phyloP scores from a whole-genome alignment of 2,797 vertebrate species.

The Oreochromis mossambicus region DNA sequence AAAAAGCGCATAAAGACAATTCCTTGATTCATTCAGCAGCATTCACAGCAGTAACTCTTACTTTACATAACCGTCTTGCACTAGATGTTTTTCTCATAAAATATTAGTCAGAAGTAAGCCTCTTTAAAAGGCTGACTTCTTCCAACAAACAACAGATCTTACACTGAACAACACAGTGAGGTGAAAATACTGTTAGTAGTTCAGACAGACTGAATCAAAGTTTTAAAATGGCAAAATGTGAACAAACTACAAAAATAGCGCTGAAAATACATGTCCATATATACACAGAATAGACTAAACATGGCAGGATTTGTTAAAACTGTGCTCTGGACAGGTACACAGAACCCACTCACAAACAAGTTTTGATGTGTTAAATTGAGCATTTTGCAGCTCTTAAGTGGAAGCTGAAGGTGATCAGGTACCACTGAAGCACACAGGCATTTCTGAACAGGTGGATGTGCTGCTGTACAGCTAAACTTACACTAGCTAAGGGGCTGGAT shows the following conservation, averaged over 20 bases:
- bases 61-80: background rate
- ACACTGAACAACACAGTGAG: background rate
- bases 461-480: background rate
- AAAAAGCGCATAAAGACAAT: background rate
- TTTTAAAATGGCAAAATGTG: slow-evolving; percentile 4
- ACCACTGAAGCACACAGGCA: background rate
- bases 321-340: background rate
- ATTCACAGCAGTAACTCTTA: background rate
- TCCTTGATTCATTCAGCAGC: background rate
- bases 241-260: background rate
- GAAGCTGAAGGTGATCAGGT: background rate
- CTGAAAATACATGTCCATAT: background rate
- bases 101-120: background rate
- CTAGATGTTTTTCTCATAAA: background rate
- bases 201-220: background rate
- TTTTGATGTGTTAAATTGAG: background rate
- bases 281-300: background rate
- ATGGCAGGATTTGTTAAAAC: background rate
- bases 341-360: background rate
- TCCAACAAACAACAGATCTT: slow-evolving; percentile 29
- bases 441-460: background rate
- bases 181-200: background rate
- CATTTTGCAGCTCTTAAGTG: background rate
- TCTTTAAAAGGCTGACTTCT: background rate
- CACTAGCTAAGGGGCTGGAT: background rate